These are phyloP conservation scores for Pachycephala philippinensis DNA, from an alignment of 2,113 vertebrate species.

Conservation along the genomic window DNA sequence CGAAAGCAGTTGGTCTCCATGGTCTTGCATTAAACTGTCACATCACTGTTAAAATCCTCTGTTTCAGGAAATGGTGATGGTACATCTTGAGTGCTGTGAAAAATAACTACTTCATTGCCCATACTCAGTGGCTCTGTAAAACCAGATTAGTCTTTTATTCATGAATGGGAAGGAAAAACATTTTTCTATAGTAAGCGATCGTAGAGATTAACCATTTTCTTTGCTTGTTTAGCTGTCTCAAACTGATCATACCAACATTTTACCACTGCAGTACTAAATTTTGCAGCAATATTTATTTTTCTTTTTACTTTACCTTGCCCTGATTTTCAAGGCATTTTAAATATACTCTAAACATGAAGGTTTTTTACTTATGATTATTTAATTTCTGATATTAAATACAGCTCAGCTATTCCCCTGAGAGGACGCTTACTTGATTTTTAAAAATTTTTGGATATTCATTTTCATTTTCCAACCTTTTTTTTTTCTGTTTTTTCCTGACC, in stretches of 20 bases:
- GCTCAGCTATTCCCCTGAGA: not conserved
- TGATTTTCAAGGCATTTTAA: not conserved
- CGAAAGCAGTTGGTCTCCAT: slow-evolving; percentile 24
- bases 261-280: not conserved
- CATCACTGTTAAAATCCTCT: slow-evolving; percentile 9
- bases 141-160: not conserved
- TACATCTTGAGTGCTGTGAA: not conserved
- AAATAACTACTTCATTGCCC: not conserved
- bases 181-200: not conserved
- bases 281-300: not conserved
- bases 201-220: not conserved
- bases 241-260: not conserved
- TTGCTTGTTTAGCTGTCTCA: not conserved
- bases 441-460: not conserved
- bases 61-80: not conserved
- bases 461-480: not conserved
- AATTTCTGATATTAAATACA: not conserved
- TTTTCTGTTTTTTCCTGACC: not conserved
- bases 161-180: not conserved
- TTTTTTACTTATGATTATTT: not conserved
- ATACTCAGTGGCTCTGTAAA: not conserved
- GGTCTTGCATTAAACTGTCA: slow-evolving; percentile 51
- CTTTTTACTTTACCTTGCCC: not conserved
- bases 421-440: not conserved
- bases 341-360: not conserved